Evolutionary conservation across 2,113 vertebrate species (phyloP), one percentile per base, ranked within the genome.

Genomic region (Orthonyx spaldingii): DNA sequence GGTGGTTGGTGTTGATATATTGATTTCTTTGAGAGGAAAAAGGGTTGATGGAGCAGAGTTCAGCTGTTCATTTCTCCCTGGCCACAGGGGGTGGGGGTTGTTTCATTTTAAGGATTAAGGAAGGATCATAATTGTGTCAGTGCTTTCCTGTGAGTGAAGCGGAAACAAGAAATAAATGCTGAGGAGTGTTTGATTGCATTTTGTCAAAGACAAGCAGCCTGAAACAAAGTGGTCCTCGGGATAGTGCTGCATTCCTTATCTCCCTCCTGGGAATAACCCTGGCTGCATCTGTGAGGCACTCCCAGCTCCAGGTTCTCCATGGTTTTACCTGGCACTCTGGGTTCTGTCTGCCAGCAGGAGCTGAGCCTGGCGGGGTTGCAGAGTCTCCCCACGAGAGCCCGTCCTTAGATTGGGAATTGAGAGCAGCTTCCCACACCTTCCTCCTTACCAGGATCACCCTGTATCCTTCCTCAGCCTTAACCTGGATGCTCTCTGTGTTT

Each of bases 1-100:
- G 46, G 5, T 78, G 81, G 63, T 84, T 68, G 44, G 1, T 30
- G 27, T 13, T 1, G 3, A 9, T 56, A 3, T 1, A 1, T 50
- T 47, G 59, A 13, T 78, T 60, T 60, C 16, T 66, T 22, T 21
- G 22, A 46, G 61, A 14, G 44, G 41, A 32, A 35, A 35, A 57
- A 21, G 11, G 13, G 28, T 41, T 9, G 27, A 17, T 39, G 53
- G 78, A 27, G 46, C 39, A 89, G 46, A 69, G n/a, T 80, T 41
- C 27, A 33, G 0, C 7, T 2, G 1, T 39, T n/a, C 24, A 0
- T 78, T 93, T 82, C 68, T 77, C 6, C 21, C 22, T 32, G n/a
- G 26, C 74, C 27, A 7, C 14, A 22, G 60, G 26, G 77, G 11
- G 5, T 47, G 63, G 35, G 26, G 13, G 30, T 3, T 19, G 60